Evolutionary conservation across 2,888 invertebrate species (phyloP).

Genomic region (Zhengitettix transpicula): DNA sequence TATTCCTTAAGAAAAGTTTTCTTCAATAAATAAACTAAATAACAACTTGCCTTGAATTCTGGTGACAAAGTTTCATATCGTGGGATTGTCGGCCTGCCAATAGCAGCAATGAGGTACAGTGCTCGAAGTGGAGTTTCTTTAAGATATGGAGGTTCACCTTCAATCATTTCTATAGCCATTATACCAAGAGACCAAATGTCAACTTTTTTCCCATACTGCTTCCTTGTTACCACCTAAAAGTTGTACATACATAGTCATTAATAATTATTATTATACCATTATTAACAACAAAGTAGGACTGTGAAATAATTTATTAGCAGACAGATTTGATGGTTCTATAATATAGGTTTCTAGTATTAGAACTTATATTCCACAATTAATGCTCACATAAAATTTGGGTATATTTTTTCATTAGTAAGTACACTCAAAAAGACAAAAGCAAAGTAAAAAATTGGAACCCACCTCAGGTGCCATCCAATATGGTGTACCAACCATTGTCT

Average conservation of each 20-base stretch:
- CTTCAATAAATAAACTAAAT: neutral
- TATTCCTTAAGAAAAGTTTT: too few species aligned
- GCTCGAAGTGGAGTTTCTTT: conserved; percentile 86
- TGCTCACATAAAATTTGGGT: neutral
- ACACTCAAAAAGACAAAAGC: neutral
- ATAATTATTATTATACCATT: neutral
- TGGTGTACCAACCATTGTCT: conserved; percentile 95
- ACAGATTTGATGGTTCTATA: too few species aligned
- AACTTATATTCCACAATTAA: neutral
- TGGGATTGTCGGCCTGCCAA: conserved; percentile 82
- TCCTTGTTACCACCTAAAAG: conserved; percentile 57
- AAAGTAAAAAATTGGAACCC: neutral
- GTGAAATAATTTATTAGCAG: too few species aligned
- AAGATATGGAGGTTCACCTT: conserved; percentile 93
- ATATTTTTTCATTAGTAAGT: neutral
- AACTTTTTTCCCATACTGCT: conserved; percentile 85
- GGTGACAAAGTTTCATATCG: conserved; percentile 63
- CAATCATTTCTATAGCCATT: conserved; percentile 95
- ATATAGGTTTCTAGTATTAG: neutral
- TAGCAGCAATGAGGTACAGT: conserved; percentile 86
- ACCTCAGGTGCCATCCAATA: conserved; percentile 96
- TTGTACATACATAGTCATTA: neutral
- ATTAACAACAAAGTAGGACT: too few species aligned
- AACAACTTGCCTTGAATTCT: conserved; percentile 31
- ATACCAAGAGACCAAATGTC: conserved; percentile 95